A percentile compares a stretch with the other conserved stretches of the same genome.
Conservation (phyloP, 2,113 vertebrate species). For the Capricornis sumatraensis region DNA sequence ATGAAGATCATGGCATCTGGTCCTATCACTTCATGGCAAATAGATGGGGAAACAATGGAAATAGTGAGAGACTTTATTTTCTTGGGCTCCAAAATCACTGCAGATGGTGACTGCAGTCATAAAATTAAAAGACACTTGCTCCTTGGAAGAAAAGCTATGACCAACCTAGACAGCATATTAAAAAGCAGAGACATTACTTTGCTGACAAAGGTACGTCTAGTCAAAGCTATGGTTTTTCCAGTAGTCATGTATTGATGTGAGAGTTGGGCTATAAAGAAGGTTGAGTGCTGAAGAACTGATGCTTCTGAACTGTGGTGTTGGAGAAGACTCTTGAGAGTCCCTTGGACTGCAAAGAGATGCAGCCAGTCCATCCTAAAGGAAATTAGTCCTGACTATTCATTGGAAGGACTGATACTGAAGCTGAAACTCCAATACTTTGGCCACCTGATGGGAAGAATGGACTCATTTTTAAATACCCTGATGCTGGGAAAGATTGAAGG, state of each 20-base stretch:
- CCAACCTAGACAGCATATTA: background rate
- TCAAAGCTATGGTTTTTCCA: background rate
- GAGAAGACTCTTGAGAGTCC: background rate
- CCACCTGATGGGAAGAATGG: accelerated
- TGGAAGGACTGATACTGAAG: background rate
- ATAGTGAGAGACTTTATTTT: background rate
- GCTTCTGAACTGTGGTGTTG: background rate
- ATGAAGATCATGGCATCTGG: accelerated
- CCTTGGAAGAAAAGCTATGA: background rate
- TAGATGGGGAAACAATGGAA: background rate
- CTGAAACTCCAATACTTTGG: background rate
- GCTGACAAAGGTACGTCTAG: accelerated
- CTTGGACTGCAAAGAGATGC: background rate
- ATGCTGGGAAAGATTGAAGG: background rate
- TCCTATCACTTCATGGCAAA: background rate
- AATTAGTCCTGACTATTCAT: background rate
- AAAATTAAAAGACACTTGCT: background rate
- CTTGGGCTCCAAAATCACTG: background rate
- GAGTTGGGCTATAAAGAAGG: background rate
- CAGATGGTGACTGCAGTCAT: background rate
- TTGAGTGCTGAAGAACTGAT: background rate
- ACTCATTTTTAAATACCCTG: background rate
- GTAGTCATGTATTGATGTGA: background rate
- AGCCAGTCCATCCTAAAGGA: background rate
- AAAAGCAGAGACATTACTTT: background rate